Evolutionary conservation across 1,140 invertebrate genomes (phyloP), one percentile per base, ranked within the genome.

Genomic region (silkworm (Bombyx mori)): DNA sequence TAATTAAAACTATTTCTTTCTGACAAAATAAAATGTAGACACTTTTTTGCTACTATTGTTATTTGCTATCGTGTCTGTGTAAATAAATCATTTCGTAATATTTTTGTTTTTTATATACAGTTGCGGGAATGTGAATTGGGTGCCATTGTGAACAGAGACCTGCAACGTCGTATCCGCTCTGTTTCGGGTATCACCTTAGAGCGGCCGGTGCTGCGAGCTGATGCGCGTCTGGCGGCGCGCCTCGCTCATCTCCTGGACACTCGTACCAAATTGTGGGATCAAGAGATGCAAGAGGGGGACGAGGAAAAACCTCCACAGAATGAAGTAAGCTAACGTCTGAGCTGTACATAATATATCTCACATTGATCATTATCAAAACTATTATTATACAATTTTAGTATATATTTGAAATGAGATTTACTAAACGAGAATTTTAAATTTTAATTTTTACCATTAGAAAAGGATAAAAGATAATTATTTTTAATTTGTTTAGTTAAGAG

Each of bases 241-340:
- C 95, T 99, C n/a, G 96, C 98, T 26, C 93, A 98, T 73, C 95
- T 97, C 88, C 90, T 99, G 58, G 98, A 99, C 82, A 91, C 92
- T 9, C 94, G 95, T 65, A 92, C 93, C 49, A 91, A 91, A 7
- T 88, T 99, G 8, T 99, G 97, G 97, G 79, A 83, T 7, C 18
- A 45, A 8, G 62, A 65, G 7, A 60, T 50, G 10, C 52, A 62
- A 9, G 22, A 51, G 44, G 52, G 22, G 1, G 50, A 54, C 5
- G 57, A 53, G 1, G 57, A 54, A 6, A 54, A 61, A 12, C 52
- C 45, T 18, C 12, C 53, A 43, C 45, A 44, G 52, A 35, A 47
- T 46, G 63, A 63, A 42, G 63, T 68, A 50, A 57, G 55, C 55
- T 44, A 35, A 35, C 4, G 26, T 35, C 26, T 35, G 2, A 35